Base-by-base conservation (phyloP, 1,140 invertebrate species). In the Microvelia longipes region DNA sequence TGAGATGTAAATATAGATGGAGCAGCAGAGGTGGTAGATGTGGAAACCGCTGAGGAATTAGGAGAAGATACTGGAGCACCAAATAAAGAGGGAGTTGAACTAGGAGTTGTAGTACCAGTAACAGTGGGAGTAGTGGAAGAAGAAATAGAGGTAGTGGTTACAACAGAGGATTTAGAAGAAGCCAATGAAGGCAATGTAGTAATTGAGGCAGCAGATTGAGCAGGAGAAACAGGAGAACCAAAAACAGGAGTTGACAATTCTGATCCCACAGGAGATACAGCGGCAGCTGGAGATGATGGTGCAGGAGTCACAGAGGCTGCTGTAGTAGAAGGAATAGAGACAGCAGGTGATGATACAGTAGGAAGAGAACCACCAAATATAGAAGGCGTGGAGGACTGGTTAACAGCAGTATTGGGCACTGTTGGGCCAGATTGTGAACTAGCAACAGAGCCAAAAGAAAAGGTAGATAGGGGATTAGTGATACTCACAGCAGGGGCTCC, bases 11-110 rank as follows among this genome's bases (percentile, higher is more conserved):
- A 69, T 2, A 61, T 67, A 1, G 30, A 69, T 63, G 70, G 15
- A 2, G 72, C 68, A 0, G 71, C 67, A 29, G 69, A 28, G n/a
- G 68, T 14, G 66, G 69, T 2, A 68, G 60, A 60, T 35, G 28
- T 29, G 19, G 63, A 65, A 28, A 29, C 26, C 5, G 62, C 14
- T 28, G 61, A 61, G 50, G 67, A 50, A n/a, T 60, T n/a, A 28
- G 68, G 25, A 65, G 69, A 29, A n/a, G 69, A 14, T 24, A 28
- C 28, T 1, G 66, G 29, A 63, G 68, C 27, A 11, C 68, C 68
- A 71, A 71, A 71, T 66, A 66, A 24, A 66, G 66, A 68, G 26
- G 25, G 27, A 65, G 73, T 69, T 24, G 72, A 19, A 13, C 66
- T 61, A 50, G 71, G 2, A 24, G 67, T 68, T 29, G 65, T 14